Evolutionary conservation across 2,113 vertebrate species (phyloP).

Genomic region (Burhinus oedicnemus): DNA sequence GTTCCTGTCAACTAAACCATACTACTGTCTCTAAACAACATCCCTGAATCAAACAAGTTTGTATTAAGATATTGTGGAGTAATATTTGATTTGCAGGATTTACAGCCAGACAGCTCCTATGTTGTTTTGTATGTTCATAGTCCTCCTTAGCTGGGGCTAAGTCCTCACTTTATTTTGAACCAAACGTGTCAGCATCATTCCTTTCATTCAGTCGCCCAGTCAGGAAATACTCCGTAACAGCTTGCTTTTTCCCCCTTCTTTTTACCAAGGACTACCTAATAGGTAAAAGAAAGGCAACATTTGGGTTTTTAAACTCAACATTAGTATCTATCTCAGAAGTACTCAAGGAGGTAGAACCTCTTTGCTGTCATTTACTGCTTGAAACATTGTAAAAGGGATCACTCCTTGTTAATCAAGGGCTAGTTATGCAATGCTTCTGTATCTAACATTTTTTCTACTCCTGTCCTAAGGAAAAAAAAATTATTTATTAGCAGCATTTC

Average conservation of each 20-base stretch:
- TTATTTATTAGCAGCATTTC: not conserved
- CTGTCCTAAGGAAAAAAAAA: not conserved
- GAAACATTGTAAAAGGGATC: not conserved
- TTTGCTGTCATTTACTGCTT: not conserved
- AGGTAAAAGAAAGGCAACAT: not conserved
- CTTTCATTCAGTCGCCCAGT: not conserved
- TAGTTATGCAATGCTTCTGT: not conserved
- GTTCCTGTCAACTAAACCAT: not conserved
- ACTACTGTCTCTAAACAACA: not conserved
- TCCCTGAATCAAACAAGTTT: not conserved
- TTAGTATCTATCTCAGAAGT: not conserved
- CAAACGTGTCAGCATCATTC: not conserved
- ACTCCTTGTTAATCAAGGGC: not conserved
- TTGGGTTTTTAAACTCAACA: not conserved
- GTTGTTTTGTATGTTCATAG: not conserved
- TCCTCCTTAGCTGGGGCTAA: not conserved
- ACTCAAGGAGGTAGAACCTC: not conserved
- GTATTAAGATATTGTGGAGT: not conserved
- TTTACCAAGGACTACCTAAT: not conserved
- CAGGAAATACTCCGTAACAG: not conserved
- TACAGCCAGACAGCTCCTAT: not conserved
- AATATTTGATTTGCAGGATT: not conserved
- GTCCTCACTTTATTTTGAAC: not conserved
- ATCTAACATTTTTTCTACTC: not conserved
- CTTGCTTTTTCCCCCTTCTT: not conserved